Base-by-base conservation (phyloP, 1,140 invertebrate species). In the Caenorhabditis elegans region DNA sequence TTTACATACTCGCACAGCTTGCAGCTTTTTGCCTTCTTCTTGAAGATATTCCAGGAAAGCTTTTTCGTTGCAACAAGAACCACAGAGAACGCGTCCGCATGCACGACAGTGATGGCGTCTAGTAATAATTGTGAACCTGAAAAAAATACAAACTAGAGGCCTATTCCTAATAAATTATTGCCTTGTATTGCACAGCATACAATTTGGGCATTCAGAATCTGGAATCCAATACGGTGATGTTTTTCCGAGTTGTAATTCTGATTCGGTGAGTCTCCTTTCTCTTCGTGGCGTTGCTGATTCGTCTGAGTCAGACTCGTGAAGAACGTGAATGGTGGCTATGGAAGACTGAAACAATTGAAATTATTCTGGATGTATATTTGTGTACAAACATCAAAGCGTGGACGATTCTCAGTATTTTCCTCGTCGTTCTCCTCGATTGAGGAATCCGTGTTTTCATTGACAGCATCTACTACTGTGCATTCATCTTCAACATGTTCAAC, bases 71-170 rank as follows among this genome's bases (percentile, higher is more conserved):
- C 80, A 81, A 31, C 80, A 81, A n/a, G 43, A 24, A 1, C 53
- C 65, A 53, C 80, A 81, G 0, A 81, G 70, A 13, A 81, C 80
- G 2, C 80, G 60, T 24, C 80, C 80, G 76, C 80, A 81, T 13
- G 80, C 80, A 15, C 80, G 60, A 22, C 80, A 81, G 24, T 81
- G 80, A 53, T 81, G 80, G 36, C 80, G 60, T 19, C 80, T 39
- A n/a, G 28, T 81, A 10, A 81, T 34, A 10, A 81, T 36, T 0
- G 80, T 49, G 65, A 81, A 81, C 4, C 51, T 53, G 47, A 39
- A 70, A 70, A 43, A 43, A 43, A 43, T 5, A 43, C 6, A 43
- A 43, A 43, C 5, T 43, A 43, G 6, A 8, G 39, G 39, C 39
- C 15, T 43, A 43, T 43, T 5, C 5, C 5, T 8, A 15, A 8